These are phyloP conservation scores for Esox niger DNA, from an alignment of 2,113 vertebrate genomes.

Conservation along the genomic window DNA sequence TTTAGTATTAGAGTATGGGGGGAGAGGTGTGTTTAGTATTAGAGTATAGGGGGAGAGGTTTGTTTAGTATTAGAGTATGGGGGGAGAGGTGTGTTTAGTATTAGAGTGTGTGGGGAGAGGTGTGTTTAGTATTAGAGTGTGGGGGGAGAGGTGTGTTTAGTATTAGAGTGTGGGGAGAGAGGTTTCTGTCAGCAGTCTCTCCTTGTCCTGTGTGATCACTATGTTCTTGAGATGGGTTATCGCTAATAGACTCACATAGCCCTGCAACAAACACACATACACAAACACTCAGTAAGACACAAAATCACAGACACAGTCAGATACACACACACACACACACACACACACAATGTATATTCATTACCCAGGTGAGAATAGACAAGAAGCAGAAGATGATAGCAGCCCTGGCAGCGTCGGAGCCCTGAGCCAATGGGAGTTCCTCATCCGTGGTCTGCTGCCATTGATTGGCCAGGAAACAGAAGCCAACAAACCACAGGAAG, in stretches of 20 bases:
- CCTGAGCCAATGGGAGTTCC: slow-evolving; percentile 74
- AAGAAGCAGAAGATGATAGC: slow-evolving; percentile 82
- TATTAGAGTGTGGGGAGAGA: slow-evolving; percentile 42
- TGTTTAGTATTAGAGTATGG: background rate
- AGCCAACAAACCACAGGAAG: slow-evolving; percentile 76
- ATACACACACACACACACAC: slow-evolving; percentile 6
- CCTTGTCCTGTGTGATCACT: slow-evolving; percentile 54
- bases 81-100: background rate
- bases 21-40: slow-evolving; percentile 14
- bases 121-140: slow-evolving; percentile 35
- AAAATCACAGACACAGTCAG: background rate
- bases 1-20: no score
- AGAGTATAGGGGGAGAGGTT: background rate
- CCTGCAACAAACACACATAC: slow-evolving; percentile 51
- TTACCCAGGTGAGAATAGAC: slow-evolving; percentile 91
- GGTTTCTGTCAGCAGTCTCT: slow-evolving; percentile 53
- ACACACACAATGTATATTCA: slow-evolving; percentile 21
- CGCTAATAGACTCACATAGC: slow-evolving; percentile 58
- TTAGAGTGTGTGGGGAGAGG: slow-evolving; percentile 1
- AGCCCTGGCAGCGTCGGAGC: slow-evolving; percentile 85
- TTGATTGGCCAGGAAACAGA: slow-evolving; percentile 77
- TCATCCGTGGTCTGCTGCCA: slow-evolving; percentile 71
- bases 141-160: slow-evolving; percentile 12
- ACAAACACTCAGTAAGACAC: background rate
- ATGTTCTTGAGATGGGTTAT: slow-evolving; percentile 54